Evolutionary conservation across 2,888 invertebrate species (phyloP), one percentile per base, ranked within the genome.

Genomic region (Noctua janthina): DNA sequence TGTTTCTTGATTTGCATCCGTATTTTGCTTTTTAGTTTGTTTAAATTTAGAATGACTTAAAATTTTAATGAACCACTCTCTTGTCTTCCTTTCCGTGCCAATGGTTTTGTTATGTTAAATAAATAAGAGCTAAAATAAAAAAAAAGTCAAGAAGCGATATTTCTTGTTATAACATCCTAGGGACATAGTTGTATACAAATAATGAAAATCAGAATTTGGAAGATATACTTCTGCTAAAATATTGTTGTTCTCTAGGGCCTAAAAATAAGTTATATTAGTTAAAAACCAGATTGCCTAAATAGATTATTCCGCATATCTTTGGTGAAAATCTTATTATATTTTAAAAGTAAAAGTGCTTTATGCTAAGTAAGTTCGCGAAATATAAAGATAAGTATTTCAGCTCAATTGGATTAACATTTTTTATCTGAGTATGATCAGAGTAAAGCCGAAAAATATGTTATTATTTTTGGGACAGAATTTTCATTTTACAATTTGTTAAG

Each of bases 241-340:
- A 56, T 46, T 17, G 20, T 49, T 74, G 2, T 71, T 77, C 73
- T 56, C 73, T 46, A 17, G 54, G 23, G 74, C 56, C 51, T 68
- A 39, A 20, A 74, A 64, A 84, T 82, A 74, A 74, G 43, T 74
- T 56, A 39, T 67, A 68, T 43, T 62, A 74, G 66, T 86, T 76
- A 62, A 29, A 81, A 76, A 51, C 46, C n/a, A 70, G 39, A 82
- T 67, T 59, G 54, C 77, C 67, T 82, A 29, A 68, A 75, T 74
- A 62, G 43, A 64, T 43, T 35, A 39, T 43, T 66, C 39, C 51
- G 54, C 43, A 59, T 82, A 85, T 84, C 83, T 69, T 54, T 75
- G 39, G 64, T 66, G 66, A 83, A 78, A 77, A 82, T 77, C 74
- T 84, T 77, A 77, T 77, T 86, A 82, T 73, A 76, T 67, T 83